phyloP scores from a whole-genome alignment of 2,888 invertebrate genomes.

The Tuta absoluta region DNA sequence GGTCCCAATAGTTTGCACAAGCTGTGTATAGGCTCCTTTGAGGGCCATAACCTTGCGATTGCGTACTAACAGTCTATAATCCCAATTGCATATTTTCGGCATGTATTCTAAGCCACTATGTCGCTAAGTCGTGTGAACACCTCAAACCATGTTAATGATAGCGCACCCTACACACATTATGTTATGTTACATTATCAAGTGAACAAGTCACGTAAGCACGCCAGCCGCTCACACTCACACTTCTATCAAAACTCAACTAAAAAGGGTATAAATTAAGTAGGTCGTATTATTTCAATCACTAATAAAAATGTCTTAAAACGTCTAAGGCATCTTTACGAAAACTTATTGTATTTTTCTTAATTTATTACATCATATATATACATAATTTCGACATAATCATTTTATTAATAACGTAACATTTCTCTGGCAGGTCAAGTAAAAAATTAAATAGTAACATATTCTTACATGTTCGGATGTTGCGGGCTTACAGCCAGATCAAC shows the following conservation, averaged over 20 bases:
- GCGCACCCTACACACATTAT: constrained; percentile 70
- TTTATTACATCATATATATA: constrained; percentile 80
- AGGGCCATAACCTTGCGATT: constrained; percentile 47
- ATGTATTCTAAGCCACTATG: constrained; percentile 67
- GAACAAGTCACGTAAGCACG: constrained; percentile 27
- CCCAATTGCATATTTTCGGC: constrained; percentile 69
- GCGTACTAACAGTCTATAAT: constrained; percentile 65
- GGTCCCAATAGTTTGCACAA: constrained; percentile 59
- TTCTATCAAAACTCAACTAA: constrained; percentile 41
- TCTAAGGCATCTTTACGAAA: constrained; percentile 78
- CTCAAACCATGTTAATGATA: constrained; percentile 73
- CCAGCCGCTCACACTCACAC: constrained; percentile 41
- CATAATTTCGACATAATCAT: constrained; percentile 78
- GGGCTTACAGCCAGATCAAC: constrained; percentile 61
- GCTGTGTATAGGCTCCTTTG: constrained; percentile 54
- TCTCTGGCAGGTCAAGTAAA: constrained; percentile 68
- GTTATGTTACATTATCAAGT: constrained; percentile 42
- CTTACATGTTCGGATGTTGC: constrained; percentile 46
- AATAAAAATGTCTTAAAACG: constrained; percentile 67
- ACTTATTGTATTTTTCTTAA: constrained; percentile 78
- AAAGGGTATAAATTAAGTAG: constrained; percentile 57
- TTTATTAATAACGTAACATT: constrained; percentile 72
- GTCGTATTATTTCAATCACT: constrained; percentile 42
- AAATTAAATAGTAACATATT: constrained; percentile 58
- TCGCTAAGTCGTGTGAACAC: constrained; percentile 65